These are phyloP conservation scores for Phocides pigmalion DNA, from an alignment of 1,140 invertebrate species.

Conservation along the genomic window DNA sequence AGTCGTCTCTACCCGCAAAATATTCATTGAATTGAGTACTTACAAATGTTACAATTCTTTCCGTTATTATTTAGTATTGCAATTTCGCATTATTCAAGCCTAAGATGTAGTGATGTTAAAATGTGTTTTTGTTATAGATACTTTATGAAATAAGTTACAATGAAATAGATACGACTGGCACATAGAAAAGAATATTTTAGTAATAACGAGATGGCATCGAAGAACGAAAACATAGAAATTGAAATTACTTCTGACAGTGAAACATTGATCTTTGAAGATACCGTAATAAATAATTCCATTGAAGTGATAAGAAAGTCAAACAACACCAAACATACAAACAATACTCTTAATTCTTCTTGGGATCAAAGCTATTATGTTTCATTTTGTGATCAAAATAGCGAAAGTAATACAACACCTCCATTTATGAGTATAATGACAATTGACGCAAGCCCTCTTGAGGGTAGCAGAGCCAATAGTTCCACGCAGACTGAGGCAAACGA, in stretches of 20 bases:
- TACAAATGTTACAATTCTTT: too few relatives aligned
- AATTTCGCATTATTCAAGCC: too few relatives aligned
- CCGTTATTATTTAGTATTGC: too few relatives aligned
- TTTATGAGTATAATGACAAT: conserved; percentile 60
- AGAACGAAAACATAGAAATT: conserved; percentile 46
- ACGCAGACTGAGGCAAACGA: conserved; percentile 60
- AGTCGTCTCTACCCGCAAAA: too few relatives aligned
- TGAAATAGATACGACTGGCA: conserved; percentile 2
- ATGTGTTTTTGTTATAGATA: too few relatives aligned
- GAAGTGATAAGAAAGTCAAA: conserved; percentile 71
- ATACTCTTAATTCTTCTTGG: conserved; percentile 63
- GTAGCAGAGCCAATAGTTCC: conserved; percentile 48
- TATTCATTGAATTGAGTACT: too few relatives aligned
- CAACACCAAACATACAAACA: conserved; percentile 39
- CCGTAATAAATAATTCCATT: conserved; percentile 51
- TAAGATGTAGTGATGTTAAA: not conserved
- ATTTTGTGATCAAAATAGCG: conserved; percentile 48
- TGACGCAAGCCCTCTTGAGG: conserved; percentile 47
- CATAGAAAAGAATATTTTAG: not conserved
- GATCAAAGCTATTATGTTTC: conserved; percentile 56
- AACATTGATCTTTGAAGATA: conserved; percentile 21
- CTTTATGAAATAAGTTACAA: too few relatives aligned
- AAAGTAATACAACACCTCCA: conserved; percentile 55
- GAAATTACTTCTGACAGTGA: conserved; percentile 43
- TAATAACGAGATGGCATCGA: conserved; percentile 28